Evolutionary conservation across 1,140 invertebrate genomes (phyloP).

Genomic region (Neodiprion virginianus): DNA sequence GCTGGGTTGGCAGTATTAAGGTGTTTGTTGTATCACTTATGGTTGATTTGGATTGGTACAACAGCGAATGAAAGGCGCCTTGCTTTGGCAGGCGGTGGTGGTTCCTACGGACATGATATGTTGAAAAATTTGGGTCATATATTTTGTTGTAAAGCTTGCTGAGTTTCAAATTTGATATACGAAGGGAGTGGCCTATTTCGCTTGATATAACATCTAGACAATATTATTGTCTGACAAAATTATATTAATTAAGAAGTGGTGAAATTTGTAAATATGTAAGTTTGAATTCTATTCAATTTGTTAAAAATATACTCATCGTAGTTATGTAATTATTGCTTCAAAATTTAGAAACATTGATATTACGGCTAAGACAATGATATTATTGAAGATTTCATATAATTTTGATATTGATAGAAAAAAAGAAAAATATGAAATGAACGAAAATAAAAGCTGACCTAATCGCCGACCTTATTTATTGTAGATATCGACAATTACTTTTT

Average conservation of each 20-base stretch:
- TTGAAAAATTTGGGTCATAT: constrained; percentile 45
- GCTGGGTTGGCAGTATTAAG: constrained; percentile 49
- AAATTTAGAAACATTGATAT: too few species aligned
- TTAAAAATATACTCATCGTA: too few species aligned
- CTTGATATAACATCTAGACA: too few species aligned
- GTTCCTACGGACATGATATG: constrained; percentile 37
- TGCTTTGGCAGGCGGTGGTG: constrained; percentile 22
- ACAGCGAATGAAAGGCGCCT: constrained; percentile 51
- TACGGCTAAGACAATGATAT: neutral
- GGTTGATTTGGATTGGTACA: constrained; percentile 50
- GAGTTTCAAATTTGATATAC: neutral
- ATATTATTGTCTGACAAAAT: neutral
- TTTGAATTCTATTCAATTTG: neutral
- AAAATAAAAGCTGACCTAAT: too few species aligned
- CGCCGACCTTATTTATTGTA: too few species aligned
- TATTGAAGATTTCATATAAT: neutral
- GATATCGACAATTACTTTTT: too few species aligned
- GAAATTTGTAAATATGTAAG: neutral
- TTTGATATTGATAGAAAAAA: neutral
- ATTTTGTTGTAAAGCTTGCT: constrained; percentile 50
- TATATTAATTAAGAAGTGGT: neutral
- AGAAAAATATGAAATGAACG: too few species aligned
- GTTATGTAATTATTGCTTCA: too few species aligned
- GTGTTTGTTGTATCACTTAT: constrained; percentile 55
- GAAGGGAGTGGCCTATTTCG: too few species aligned